Evolutionary conservation across 1,140 invertebrate genomes (phyloP), one percentile per base, ranked within the genome.

Genomic region (Drosophila miranda): DNA sequence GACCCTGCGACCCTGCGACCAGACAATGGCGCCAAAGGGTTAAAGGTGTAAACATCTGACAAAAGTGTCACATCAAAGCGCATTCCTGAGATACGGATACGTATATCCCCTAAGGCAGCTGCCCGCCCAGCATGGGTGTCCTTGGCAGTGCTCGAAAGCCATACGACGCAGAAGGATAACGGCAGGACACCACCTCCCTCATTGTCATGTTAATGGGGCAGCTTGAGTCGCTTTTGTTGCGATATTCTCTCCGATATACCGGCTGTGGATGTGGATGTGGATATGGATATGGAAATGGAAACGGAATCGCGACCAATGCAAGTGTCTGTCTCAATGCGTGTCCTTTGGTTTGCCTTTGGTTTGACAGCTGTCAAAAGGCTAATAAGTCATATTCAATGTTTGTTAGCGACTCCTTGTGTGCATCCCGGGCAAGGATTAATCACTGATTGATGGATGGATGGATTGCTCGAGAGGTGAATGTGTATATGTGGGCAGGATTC

Each of bases 31-130:
- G 48, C 51, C 52, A 89, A 89, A 78, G 72, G 81, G 81, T 89
- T 89, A 89, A 89, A 89, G 87, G 87, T 89, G 87, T 89, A 89
- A 89, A 89, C 87, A 89, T 89, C 83, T 89, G 78, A 89, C 81
- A 89, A 80, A 82, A 87, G 67, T 87, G 82, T 87, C 82, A 87
- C 83, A 87, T 75, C 83, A 82, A 81, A 52, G 70, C 4, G 34
- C 34, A 13, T 38, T 38, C 11, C 3, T 13, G 5, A 13, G 34
- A 38, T 38, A 11, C 9, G 34, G 3, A 74, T 64, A 45, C 38
- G 59, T 52, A 19, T 57, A 43, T 53, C 62, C 73, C 43, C 71
- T 75, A 64, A 58, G 48, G 78, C 81, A 86, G 75, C 81, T 86
- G 82, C 34, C 58, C 50, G 34, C 53, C 23, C 45, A 38, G 42